phyloP scores from a whole-genome alignment of 2,113 vertebrate species.

The Theristicus caerulescens region DNA sequence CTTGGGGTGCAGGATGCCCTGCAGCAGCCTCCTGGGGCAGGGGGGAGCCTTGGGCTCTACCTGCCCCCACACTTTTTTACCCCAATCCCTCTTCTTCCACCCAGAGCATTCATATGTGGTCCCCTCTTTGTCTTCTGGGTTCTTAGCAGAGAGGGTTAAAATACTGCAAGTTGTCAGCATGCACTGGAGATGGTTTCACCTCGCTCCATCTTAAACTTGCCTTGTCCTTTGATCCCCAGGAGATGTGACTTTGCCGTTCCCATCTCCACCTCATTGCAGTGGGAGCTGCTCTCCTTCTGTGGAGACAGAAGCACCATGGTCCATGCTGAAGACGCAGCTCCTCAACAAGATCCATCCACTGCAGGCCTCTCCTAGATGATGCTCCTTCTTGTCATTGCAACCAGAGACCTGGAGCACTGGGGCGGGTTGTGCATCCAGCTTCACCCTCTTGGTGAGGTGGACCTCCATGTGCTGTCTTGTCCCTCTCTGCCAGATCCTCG shows the following conservation, averaged over 20 bases:
- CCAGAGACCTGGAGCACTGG: neutral
- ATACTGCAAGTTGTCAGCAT: neutral
- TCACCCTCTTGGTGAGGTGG: neutral
- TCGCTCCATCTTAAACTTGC: neutral
- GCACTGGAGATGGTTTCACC: neutral
- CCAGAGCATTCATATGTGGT: neutral
- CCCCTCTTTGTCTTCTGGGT: neutral
- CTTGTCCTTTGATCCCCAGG: neutral
- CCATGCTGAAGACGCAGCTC: neutral
- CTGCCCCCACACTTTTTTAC: neutral
- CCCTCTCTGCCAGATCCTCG: neutral
- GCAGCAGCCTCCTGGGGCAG: neutral
- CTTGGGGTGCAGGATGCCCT: neutral
- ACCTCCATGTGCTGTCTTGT: rapidly evolving
- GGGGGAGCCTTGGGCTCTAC: neutral
- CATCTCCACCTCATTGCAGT: rapidly evolving
- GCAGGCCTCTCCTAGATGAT: neutral
- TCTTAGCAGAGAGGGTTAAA: neutral
- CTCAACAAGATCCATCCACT: neutral
- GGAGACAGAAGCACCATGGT: neutral
- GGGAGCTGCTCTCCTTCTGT: neutral
- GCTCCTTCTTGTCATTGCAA: neutral
- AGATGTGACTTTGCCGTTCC: neutral
- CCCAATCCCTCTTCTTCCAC: neutral
- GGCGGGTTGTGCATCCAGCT: neutral